Base-by-base conservation (phyloP, 2,797 vertebrate genomes). In the Jordanella pulchra region DNA sequence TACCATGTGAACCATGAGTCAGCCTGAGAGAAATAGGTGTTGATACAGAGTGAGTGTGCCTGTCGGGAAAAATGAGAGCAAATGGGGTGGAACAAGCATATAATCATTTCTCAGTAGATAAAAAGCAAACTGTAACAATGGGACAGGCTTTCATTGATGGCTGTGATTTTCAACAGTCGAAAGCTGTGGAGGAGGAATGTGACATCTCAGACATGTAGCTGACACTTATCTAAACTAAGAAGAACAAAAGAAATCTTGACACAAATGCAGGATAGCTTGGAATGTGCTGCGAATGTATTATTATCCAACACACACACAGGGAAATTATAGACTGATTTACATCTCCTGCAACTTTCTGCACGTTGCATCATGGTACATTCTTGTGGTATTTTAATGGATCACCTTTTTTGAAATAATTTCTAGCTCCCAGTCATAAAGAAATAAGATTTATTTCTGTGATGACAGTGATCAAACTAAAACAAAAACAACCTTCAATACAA, bases 81-180 rank as follows among this genome's bases (percentile, higher is more conserved):
- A 73, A 81, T 71, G 66, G 65, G 70, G 63, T 39, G 65, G 83
- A 84, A 85, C 81, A 80, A 78, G 79, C 81, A 76, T 79, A 47
- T 79, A 72, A 82, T 89, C 74, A 76, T 56, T 32, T 81, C 75
- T 81, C 60, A 4, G 71, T 50, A 55, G 81, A 87, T 80, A 65
- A 67, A 84, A 81, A 76, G 75, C 72, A 75, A 80, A 55, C 54
- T 73, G 67, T 63, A 84, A 88, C 85, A 89, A 89, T 80, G 72
- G 79, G 25, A 65, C 70, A 85, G 69, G 86, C 82, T 87, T 89
- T 89, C 84, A 87, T 69, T 86, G 86, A 90, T 81, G 84, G 78
- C 85, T 93, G 85, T 88, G 86, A 93, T 90, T 87, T 91, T 81
- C 75, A 78, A 83, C 84, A 69, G 78, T 50, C 79, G 71, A 63